These are phyloP conservation scores for Danio kyathit DNA, from an alignment of 2,797 vertebrate genomes.

Conservation along the genomic window DNA sequence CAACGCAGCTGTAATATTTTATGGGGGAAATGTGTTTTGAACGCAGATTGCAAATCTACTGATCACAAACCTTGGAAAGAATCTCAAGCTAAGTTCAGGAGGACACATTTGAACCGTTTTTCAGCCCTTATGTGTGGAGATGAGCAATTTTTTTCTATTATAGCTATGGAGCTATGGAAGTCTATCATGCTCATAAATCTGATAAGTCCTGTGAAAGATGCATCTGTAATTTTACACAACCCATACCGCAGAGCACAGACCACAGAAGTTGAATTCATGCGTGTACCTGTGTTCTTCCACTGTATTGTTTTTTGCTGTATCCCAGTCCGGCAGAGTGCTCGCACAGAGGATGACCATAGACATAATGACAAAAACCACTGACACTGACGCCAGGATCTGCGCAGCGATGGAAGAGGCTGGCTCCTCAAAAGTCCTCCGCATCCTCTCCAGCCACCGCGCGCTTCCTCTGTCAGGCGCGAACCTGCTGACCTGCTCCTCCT, in stretches of 20 bases:
- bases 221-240: neutral
- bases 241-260: neutral
- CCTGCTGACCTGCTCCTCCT: slow-evolving; percentile 59
- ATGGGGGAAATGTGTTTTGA: neutral
- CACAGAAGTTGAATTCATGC: slow-evolving; percentile 57
- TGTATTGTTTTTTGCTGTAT: slow-evolving; percentile 91
- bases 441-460: slow-evolving; percentile 89
- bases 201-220: neutral
- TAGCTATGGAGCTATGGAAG: neutral
- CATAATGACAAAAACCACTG: slow-evolving; percentile 94
- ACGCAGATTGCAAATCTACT: neutral
- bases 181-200: slow-evolving; percentile 22
- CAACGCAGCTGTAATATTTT: neutral
- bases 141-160: neutral
- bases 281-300: slow-evolving; percentile 98
- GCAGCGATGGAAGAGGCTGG: slow-evolving; percentile 93
- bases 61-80: neutral
- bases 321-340: slow-evolving; percentile 97
- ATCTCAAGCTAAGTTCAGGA: neutral
- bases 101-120: neutral
- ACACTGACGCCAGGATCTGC: slow-evolving; percentile 93
- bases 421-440: slow-evolving; percentile 95
- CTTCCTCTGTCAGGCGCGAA: slow-evolving; percentile 71
- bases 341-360: slow-evolving; percentile 98
- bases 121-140: neutral